These are phyloP conservation scores for Sipha maydis DNA, from an alignment of 2,888 invertebrate genomes.

Conservation along the genomic window DNA sequence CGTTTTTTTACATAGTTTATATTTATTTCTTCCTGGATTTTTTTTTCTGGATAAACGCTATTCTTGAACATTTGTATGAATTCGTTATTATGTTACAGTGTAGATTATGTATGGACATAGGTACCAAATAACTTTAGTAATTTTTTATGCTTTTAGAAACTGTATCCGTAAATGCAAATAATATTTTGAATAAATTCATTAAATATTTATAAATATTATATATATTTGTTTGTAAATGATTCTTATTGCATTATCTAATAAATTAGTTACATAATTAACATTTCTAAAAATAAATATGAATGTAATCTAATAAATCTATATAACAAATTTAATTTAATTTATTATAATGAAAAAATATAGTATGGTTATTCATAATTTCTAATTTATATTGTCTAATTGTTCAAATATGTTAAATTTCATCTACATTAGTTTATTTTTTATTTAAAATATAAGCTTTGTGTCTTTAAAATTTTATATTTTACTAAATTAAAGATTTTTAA, in stretches of 20 bases:
- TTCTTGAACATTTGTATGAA: neutral
- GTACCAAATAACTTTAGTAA: neutral
- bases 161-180: no score
- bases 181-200: neutral
- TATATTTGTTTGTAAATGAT: neutral
- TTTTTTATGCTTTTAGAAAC: neutral
- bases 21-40: neutral
- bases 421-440: neutral
- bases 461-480: neutral
- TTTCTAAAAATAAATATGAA: neutral
- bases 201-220: neutral
- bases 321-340: neutral
- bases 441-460: neutral
- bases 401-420: neutral
- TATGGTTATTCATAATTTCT: neutral
- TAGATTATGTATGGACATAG: neutral
- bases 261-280: no score
- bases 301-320: neutral
- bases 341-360: neutral
- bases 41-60: neutral
- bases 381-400: neutral
- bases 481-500: neutral
- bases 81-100: neutral
- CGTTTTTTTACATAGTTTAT: no score
- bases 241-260: neutral